These are phyloP conservation scores for Oreochromis aureus DNA, from an alignment of 2,113 vertebrate species.

Conservation along the genomic window DNA sequence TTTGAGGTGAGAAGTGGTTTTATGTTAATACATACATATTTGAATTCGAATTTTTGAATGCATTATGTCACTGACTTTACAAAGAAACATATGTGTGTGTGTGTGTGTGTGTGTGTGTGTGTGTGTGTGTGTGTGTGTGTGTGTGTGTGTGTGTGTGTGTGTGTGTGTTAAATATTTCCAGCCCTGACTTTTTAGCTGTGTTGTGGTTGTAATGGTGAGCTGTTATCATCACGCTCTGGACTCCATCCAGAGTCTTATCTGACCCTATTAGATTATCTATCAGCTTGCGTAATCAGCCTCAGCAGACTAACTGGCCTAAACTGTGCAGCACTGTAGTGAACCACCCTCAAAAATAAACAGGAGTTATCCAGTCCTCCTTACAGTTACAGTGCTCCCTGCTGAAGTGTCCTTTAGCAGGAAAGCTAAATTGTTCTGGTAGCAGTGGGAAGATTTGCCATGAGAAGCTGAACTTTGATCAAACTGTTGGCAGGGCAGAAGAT, in stretches of 20 bases:
- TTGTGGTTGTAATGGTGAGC: background rate
- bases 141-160: background rate
- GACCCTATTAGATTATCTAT: slow-evolving; percentile 52
- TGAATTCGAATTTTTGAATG: background rate
- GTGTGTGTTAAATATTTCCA: background rate
- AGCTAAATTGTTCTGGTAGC: background rate
- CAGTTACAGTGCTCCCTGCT: background rate
- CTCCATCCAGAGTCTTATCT: slow-evolving; percentile 47
- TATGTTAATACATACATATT: background rate
- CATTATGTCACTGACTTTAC: background rate
- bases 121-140: background rate
- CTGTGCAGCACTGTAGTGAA: slow-evolving; percentile 1
- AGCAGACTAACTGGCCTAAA: slow-evolving; percentile 28
- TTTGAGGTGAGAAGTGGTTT: too few relatives aligned
- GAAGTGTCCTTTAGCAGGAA: background rate
- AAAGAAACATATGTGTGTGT: background rate
- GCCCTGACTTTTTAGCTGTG: background rate
- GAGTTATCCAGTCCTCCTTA: background rate
- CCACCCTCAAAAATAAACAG: background rate
- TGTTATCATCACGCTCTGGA: slow-evolving; percentile 33
- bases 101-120: background rate
- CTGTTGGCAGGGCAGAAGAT: background rate
- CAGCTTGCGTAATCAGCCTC: slow-evolving; percentile 41
- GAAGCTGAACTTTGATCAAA: background rate
- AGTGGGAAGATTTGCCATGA: background rate